Evolutionary conservation across 2,888 invertebrate genomes (phyloP).

Genomic region (Acronicta leporina): DNA sequence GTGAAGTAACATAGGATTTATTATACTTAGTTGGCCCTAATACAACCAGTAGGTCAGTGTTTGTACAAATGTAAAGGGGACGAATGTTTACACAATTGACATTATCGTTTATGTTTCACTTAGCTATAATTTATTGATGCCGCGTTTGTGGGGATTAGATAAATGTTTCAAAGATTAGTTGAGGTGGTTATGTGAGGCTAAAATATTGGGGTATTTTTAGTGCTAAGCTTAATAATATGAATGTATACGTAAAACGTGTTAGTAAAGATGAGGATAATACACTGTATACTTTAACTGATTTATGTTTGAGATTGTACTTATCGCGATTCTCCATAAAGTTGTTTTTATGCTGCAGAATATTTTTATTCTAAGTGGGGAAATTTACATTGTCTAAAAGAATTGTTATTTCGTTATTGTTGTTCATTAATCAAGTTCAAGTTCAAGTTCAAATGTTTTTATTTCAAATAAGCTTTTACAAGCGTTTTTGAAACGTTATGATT

Average conservation of each 20-base stretch:
- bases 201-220: slow-evolving; percentile 40
- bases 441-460: too few species aligned
- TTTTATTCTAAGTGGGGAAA: slow-evolving; percentile 1
- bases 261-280: slow-evolving; percentile 27
- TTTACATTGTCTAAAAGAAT: neutral
- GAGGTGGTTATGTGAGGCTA: slow-evolving; percentile 27
- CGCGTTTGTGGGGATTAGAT: slow-evolving; percentile 62
- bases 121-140: slow-evolving; percentile 82
- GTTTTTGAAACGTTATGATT: too few species aligned
- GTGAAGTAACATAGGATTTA: slow-evolving; percentile 55
- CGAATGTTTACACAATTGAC: slow-evolving; percentile 80
- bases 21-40: slow-evolving; percentile 68
- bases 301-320: slow-evolving; percentile 23
- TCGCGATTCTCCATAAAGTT: slow-evolving; percentile 7
- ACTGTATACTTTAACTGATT: slow-evolving; percentile 17
- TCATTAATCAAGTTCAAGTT: too few species aligned
- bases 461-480: too few species aligned
- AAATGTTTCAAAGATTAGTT: slow-evolving; percentile 57
- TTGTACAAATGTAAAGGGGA: slow-evolving; percentile 79
- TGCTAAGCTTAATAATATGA: slow-evolving; percentile 26
- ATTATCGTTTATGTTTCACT: slow-evolving; percentile 86
- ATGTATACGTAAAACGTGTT: slow-evolving; percentile 10
- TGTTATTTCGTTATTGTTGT: too few species aligned
- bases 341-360: slow-evolving; percentile 7
- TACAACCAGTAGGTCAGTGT: slow-evolving; percentile 77